Percentiles rank a stretch among this genome's conserved stretches.
These are phyloP conservation scores for Philotrypesis tridentata DNA, from an alignment of 1,140 invertebrate species.

Conservation along the genomic window DNA sequence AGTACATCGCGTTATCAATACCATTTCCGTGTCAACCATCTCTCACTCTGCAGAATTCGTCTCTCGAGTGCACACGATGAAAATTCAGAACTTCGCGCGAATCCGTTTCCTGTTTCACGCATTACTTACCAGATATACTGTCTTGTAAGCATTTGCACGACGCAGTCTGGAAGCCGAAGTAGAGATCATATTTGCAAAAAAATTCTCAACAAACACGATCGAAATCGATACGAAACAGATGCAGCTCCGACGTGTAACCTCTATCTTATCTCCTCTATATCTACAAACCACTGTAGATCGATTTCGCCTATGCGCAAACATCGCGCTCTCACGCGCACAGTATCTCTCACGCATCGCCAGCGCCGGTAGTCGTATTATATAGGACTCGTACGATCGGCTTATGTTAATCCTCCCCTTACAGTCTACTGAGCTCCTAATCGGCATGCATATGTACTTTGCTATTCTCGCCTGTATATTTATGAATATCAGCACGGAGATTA, in stretches of 20 bases:
- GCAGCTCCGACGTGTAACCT: background rate
- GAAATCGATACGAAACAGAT: background rate
- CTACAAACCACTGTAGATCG: background rate
- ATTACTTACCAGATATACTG: no score
- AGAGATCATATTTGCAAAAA: background rate
- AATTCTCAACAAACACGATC: background rate
- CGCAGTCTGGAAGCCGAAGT: background rate
- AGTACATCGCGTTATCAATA: background rate
- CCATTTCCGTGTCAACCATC: background rate
- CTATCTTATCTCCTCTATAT: background rate
- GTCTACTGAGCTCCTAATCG: background rate
- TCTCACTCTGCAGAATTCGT: background rate
- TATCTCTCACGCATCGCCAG: background rate
- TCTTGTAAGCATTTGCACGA: background rate
- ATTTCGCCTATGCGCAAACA: background rate
- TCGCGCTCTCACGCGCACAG: background rate
- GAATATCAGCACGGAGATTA: background rate
- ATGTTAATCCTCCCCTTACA: background rate
- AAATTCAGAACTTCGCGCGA: no score
- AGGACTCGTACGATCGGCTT: background rate
- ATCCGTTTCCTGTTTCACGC: no score
- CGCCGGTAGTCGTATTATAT: background rate
- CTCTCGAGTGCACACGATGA: background rate
- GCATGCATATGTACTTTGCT: background rate
- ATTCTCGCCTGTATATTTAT: background rate